Percentiles rank a stretch among this genome's conserved stretches.
These are phyloP conservation scores for Hydrophis major DNA, from an alignment of 2,797 vertebrate species.

Conservation along the genomic window DNA sequence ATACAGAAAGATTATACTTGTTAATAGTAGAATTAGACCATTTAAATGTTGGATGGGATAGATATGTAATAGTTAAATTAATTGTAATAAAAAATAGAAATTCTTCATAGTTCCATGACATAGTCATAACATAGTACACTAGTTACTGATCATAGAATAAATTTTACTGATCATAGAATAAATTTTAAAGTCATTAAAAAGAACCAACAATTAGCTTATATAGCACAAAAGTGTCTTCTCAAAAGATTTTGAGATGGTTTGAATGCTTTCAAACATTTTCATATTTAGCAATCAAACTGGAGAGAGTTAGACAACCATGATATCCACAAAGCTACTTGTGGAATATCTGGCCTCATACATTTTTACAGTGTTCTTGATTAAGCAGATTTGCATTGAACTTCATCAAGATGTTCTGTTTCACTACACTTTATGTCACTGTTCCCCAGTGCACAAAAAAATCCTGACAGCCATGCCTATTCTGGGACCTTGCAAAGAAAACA, in stretches of 20 bases:
- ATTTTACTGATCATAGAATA: constrained; percentile 54
- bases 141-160: constrained; percentile 52
- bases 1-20: constrained; percentile 36
- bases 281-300: neutral
- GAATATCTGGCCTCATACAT: neutral
- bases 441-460: neutral
- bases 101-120: constrained; percentile 10
- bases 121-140: constrained; percentile 9
- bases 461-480: neutral
- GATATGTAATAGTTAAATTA: constrained; percentile 8
- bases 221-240: neutral
- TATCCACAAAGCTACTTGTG: neutral
- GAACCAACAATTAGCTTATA: neutral
- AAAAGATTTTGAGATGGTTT: rapidly evolving
- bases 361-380: neutral
- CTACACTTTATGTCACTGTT: neutral
- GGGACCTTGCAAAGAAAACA: neutral
- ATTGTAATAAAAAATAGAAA: constrained; percentile 44
- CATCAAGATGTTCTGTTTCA: neutral
- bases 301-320: neutral
- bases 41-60: constrained; percentile 40
- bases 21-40: neutral
- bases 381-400: neutral
- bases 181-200: constrained; percentile 40
- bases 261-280: neutral